Evolutionary conservation across 2,797 vertebrate species (phyloP).

Genomic region (Lepilemur ruficaudatus): DNA sequence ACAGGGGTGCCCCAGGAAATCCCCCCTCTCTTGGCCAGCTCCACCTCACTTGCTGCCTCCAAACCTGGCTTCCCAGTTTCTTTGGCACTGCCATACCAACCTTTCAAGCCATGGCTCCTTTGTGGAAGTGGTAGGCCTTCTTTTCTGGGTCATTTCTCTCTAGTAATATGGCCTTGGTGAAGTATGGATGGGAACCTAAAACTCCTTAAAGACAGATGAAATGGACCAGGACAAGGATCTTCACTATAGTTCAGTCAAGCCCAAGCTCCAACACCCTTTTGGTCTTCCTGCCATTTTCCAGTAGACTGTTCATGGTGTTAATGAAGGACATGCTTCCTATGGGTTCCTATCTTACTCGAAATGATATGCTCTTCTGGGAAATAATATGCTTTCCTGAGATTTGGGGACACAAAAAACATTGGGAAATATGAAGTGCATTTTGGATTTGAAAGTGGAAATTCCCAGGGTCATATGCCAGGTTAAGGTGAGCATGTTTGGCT

Average conservation of each 20-base stretch:
- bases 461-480: not conserved
- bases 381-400: slow-evolving; percentile 51
- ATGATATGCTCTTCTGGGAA: slow-evolving; percentile 39
- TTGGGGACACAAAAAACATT: slow-evolving; percentile 2
- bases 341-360: slow-evolving; percentile 62
- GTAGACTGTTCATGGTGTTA: slow-evolving; percentile 28
- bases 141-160: slow-evolving; percentile 7
- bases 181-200: not conserved
- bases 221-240: not conserved
- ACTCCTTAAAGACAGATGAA: not conserved
- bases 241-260: not conserved
- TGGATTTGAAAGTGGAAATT: slow-evolving; percentile 54
- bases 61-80: not conserved
- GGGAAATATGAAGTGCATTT: slow-evolving; percentile 60
- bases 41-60: not conserved
- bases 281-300: slow-evolving; percentile 6
- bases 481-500: slow-evolving; percentile 28
- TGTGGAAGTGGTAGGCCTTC: not conserved
- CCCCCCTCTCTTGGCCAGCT: not conserved
- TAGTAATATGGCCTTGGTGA: not conserved
- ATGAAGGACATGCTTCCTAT: slow-evolving; percentile 64
- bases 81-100: not conserved
- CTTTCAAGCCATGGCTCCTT: not conserved
- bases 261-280: not conserved
- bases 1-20: not conserved